A percentile compares a stretch with the other conserved stretches of the same genome.
These are phyloP conservation scores for Onychomys arenicola DNA, from an alignment of 2,797 vertebrate species.

Conservation along the genomic window DNA sequence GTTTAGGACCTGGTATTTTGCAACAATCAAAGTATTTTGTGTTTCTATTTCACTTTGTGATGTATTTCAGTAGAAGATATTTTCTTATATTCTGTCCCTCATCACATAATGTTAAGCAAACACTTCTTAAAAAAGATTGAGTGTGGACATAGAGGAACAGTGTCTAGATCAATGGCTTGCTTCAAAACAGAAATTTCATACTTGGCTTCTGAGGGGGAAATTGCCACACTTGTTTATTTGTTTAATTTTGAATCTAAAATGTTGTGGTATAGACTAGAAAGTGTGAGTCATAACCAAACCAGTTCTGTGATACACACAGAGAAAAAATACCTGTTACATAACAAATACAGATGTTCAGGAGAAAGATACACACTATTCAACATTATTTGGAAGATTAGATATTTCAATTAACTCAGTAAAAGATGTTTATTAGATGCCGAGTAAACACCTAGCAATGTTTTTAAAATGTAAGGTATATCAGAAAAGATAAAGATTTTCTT, in stretches of 20 bases:
- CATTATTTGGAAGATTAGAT: background rate
- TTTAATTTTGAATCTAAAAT: constrained; percentile 6
- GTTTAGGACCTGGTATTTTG: background rate
- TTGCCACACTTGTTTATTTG: background rate
- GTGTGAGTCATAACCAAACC: background rate
- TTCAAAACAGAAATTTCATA: background rate
- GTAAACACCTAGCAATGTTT: background rate
- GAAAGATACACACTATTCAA: background rate
- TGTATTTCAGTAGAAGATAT: background rate
- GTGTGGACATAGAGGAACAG: background rate
- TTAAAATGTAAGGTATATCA: background rate
- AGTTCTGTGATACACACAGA: background rate
- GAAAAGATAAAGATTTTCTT: background rate
- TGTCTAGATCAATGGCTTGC: background rate
- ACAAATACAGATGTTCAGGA: background rate
- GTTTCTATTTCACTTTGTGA: background rate
- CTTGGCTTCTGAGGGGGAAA: background rate
- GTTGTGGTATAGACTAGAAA: background rate
- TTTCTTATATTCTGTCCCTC: background rate
- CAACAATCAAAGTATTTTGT: background rate
- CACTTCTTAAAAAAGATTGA: background rate
- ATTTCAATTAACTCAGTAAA: background rate
- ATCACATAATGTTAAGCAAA: background rate
- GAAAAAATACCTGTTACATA: background rate
- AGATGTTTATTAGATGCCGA: background rate